phyloP scores from a whole-genome alignment of 2,797 vertebrate genomes.

The Eurystomus glaucurus region DNA sequence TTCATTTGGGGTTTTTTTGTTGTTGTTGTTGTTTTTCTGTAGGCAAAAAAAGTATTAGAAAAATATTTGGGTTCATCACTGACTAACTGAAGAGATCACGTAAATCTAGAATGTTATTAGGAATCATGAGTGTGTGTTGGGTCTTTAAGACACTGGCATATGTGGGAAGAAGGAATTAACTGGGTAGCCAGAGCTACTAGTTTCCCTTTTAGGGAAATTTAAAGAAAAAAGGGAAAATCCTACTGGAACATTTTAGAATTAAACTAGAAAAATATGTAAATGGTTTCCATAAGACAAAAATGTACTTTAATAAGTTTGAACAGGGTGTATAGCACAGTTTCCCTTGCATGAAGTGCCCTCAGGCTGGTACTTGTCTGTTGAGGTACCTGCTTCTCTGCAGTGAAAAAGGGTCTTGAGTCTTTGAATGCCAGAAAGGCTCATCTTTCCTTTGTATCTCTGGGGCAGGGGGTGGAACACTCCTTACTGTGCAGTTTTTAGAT shows the following conservation, averaged over 20 bases:
- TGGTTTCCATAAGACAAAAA: not conserved
- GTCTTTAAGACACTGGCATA: not conserved
- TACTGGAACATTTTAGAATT: not conserved
- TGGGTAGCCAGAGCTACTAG: not conserved
- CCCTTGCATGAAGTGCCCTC: not conserved
- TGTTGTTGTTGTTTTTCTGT: not conserved
- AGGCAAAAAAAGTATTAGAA: not conserved
- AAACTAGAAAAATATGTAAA: not conserved
- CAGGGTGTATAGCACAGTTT: not conserved
- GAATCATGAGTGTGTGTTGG: not conserved
- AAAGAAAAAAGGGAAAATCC: not conserved
- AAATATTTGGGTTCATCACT: not conserved
- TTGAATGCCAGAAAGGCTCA: not conserved
- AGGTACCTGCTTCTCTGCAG: not conserved
- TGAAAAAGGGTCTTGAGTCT: not conserved
- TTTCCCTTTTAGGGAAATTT: not conserved
- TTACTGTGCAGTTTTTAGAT: constrained; percentile 48
- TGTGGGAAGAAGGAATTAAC: not conserved
- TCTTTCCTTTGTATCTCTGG: not conserved
- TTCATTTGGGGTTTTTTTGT: not conserved
- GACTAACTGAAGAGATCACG: not conserved
- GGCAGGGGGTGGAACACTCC: not conserved
- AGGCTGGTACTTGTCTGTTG: not conserved
- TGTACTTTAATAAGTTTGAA: not conserved
- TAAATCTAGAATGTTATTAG: not conserved